A percentile compares a stretch with the other conserved stretches of the same genome.
Conservation (phyloP, 30 jellyfish, hydroid and myxozoan species). For the Sanderia malayensis region DNA sequence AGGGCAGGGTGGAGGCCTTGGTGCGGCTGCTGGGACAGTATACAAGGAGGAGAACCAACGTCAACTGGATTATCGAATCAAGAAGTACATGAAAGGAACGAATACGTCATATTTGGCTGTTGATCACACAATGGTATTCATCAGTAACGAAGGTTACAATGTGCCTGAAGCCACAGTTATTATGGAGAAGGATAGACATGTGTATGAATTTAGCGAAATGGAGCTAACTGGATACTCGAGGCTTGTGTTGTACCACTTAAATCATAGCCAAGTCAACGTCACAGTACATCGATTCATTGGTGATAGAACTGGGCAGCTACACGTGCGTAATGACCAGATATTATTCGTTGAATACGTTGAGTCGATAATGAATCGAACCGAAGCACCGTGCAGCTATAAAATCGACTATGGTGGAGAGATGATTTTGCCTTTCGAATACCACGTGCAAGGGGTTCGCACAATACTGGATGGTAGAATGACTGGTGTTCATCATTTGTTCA, state of each 20-base stretch:
- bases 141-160: conserved; percentile 46
- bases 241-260: conserved; percentile 41
- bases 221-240: conserved; percentile 58
- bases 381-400: conserved; percentile 62
- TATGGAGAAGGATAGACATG: conserved; percentile 33
- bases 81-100: conserved; percentile 37
- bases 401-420: conserved; percentile 53
- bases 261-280: conserved; percentile 13
- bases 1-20: conserved; percentile 36
- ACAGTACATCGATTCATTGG: conserved; percentile 57
- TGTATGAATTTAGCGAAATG: conserved; percentile 54
- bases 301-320: conserved; percentile 57
- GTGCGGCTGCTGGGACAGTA: conserved; percentile 68
- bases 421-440: conserved; percentile 60
- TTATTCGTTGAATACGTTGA: conserved; percentile 53
- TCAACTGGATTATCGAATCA: conserved; percentile 48
- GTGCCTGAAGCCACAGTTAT: conserved; percentile 58
- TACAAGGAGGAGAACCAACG: conserved; percentile 54
- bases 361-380: conserved; percentile 56
- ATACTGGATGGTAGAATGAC: conserved; percentile 60
- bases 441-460: conserved; percentile 61
- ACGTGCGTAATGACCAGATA: conserved; percentile 41
- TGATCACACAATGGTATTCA: conserved; percentile 58
- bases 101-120: conserved; percentile 51
- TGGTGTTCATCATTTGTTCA: conserved; percentile 66